These are phyloP conservation scores for Stenodema calcarata DNA, from an alignment of 2,888 invertebrate species.

Conservation along the genomic window DNA sequence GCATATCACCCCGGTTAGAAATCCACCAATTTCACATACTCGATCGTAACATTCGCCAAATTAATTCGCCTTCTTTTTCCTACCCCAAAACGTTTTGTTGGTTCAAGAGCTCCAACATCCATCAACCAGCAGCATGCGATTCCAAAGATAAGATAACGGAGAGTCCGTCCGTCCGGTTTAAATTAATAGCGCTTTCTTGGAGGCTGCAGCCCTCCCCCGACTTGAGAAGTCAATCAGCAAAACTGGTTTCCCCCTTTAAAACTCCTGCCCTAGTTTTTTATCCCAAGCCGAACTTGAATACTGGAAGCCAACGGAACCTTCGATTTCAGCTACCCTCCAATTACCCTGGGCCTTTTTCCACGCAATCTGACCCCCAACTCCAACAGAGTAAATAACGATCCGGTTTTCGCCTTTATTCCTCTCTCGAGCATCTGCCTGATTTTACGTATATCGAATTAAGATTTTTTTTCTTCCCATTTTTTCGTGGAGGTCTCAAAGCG, in stretches of 20 bases:
- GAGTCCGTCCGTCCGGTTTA: not conserved
- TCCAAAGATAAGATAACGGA: not conserved
- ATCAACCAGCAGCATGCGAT: not conserved
- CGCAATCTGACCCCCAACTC: not conserved
- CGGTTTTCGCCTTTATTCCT: not conserved
- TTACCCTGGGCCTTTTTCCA: not conserved
- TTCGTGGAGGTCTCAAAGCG: not conserved
- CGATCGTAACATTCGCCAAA: no score
- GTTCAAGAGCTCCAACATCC: not conserved
- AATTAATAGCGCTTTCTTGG: not conserved
- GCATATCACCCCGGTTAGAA: no score
- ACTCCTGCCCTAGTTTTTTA: not conserved
- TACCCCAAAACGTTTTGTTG: not conserved
- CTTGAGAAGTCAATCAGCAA: not conserved
- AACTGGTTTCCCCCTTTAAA: not conserved
- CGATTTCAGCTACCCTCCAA: constrained; percentile 2
- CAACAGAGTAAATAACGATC: not conserved
- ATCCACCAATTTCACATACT: no score
- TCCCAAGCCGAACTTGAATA: not conserved
- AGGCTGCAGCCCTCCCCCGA: not conserved
- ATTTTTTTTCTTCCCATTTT: not conserved
- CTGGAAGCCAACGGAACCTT: constrained; percentile 2
- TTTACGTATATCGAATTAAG: not conserved
- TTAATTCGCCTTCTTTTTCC: not conserved
- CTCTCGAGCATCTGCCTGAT: not conserved